These are phyloP conservation scores for Tribolium freemani DNA, from an alignment of 2,888 invertebrate species.

Conservation along the genomic window DNA sequence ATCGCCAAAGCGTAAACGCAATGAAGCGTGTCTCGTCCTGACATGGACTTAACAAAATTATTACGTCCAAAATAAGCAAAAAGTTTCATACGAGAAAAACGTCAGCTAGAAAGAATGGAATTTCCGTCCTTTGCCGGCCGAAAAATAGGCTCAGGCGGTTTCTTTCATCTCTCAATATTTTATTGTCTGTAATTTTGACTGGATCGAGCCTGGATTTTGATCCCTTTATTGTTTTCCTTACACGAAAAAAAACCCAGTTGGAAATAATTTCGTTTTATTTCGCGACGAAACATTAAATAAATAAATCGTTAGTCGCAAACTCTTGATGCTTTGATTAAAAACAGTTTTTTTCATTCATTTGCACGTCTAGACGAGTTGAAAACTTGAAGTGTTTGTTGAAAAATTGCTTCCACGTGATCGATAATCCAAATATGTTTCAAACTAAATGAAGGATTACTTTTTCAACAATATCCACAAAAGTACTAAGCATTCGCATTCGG, in stretches of 20 bases:
- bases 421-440: background rate
- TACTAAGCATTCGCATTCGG: no score
- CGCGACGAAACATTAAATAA: background rate
- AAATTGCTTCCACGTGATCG: background rate
- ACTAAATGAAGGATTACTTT: background rate
- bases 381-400: background rate
- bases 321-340: background rate
- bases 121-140: background rate
- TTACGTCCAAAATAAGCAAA: constrained; percentile 8
- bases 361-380: background rate
- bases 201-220: background rate
- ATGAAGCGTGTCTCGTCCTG: constrained; percentile 14
- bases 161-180: constrained; percentile 7
- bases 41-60: constrained; percentile 7
- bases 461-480: no score
- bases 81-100: background rate
- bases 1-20: background rate
- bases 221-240: constrained; percentile 7
- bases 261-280: no score
- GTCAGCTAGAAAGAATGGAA: constrained; percentile 7
- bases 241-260: background rate
- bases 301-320: no score
- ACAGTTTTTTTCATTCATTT: background rate
- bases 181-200: background rate
- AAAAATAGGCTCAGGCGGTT: background rate